Evolutionary conservation across 2,888 invertebrate species (phyloP), one percentile per base, ranked within the genome.

Genomic region (Lasius platythorax): DNA sequence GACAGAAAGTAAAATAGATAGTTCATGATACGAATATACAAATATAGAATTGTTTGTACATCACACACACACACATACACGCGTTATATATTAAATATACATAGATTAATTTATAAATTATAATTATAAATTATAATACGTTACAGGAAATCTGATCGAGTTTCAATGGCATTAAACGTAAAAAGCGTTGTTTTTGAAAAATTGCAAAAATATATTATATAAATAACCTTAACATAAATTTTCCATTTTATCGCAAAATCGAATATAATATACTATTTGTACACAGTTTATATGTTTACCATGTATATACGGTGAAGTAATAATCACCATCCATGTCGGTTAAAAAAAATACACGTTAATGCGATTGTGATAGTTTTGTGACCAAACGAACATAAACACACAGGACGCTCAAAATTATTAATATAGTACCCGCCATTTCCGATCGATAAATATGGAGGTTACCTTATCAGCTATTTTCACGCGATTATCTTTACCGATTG

Each of bases 271-370:
- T 53, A 15, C 0, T 64, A 8, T 2, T 2, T n/a, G 2, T 4
- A 23, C 28, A n/a, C 15, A 56, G 37, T 63, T 70, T 50, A 58
- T 37, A 12, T 50, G 18, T 84, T 91, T 91, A 94, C 94, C 94
- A 94, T 53, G 94, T 88, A 87, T 94, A 94, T 72, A 94, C 89
- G 18, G 93, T 91, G n/a, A 94, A 91, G 85, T 91, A 91, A 89
- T 93, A 93, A 86, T 94, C 92, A 86, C 88, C 89, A 76, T 93
- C 93, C 94, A 94, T 94, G 3, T 83, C 50, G 33, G 6, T 53
- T 46, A 2, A 58, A 70, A 68, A 12, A 61, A 53, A 5, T 82
- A 58, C 3, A 0, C 9, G 23, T 50, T 50, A 40, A 61, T 6
- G 12, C 6, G 37, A 40, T 23, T 72, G 11, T 50, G 37, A 81